These are phyloP conservation scores for Lepidurus couesii DNA, from an alignment of 1,140 invertebrate species.

Conservation along the genomic window DNA sequence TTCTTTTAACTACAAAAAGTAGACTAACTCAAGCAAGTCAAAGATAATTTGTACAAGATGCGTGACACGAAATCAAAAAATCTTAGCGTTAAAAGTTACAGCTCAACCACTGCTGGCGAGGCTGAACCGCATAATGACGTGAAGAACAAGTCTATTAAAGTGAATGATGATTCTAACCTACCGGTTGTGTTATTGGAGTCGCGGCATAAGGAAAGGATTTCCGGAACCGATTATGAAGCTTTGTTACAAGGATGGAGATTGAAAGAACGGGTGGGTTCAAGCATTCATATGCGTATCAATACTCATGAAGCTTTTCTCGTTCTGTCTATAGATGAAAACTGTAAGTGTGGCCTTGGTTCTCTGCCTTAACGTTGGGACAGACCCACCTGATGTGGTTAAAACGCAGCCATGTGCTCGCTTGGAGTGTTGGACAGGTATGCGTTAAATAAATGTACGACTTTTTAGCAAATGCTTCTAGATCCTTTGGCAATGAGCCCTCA, in stretches of 20 bases:
- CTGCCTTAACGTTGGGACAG: slow-evolving; percentile 97
- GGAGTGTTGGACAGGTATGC: slow-evolving; percentile 93
- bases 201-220: not conserved
- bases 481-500: slow-evolving; percentile 77
- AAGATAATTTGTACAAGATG: not conserved
- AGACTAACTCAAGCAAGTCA: not conserved
- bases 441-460: slow-evolving; percentile 27
- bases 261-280: not conserved
- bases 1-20: not conserved
- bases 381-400: slow-evolving; percentile 96
- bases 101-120: not conserved
- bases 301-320: not conserved
- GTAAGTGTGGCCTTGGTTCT: slow-evolving; percentile 97
- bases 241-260: slow-evolving; percentile 24
- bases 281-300: not conserved
- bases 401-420: slow-evolving; percentile 90
- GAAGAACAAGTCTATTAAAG: not conserved
- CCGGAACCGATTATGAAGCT: not conserved
- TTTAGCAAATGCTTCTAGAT: slow-evolving; percentile 50
- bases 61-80: slow-evolving; percentile 11
- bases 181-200: not conserved
- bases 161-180: not conserved
- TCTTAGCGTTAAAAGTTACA: not conserved
- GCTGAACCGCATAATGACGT: not conserved
- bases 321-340: slow-evolving; percentile 80